phyloP scores from a whole-genome alignment of 2,888 invertebrate species.

The Tholera decimalis region DNA sequence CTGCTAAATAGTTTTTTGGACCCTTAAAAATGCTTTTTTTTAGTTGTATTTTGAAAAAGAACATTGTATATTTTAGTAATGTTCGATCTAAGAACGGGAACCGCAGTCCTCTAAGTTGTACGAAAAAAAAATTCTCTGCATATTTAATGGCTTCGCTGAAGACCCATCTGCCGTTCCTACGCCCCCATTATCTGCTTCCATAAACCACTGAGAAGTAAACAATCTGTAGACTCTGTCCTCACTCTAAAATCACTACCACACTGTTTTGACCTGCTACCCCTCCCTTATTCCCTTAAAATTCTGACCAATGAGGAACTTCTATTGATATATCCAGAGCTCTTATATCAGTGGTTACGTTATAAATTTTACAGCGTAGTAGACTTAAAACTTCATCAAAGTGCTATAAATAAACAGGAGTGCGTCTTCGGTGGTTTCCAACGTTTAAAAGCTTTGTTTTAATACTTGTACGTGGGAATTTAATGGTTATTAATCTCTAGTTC shows the following conservation, averaged over 20 bases:
- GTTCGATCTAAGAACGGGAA: too few species aligned
- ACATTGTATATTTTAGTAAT: too few species aligned
- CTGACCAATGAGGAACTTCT: constrained; percentile 14
- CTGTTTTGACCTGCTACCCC: constrained; percentile 65
- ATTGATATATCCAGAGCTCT: constrained; percentile 58
- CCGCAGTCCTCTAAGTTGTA: background rate
- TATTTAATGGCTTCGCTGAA: constrained; percentile 70
- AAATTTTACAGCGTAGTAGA: constrained; percentile 80
- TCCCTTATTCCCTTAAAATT: constrained; percentile 13
- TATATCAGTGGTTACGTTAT: constrained; percentile 68
- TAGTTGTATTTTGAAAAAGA: too few species aligned
- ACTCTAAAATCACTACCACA: constrained; percentile 76
- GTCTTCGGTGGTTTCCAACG: constrained; percentile 64
- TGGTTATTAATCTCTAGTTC: constrained; percentile 43
- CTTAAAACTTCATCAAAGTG: constrained; percentile 84
- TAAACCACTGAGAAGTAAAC: constrained; percentile 86
- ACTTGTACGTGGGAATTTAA: constrained; percentile 64
- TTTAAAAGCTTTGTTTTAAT: constrained; percentile 64
- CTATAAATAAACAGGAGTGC: constrained; percentile 79
- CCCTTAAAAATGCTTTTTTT: too few species aligned
- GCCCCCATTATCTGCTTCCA: constrained; percentile 84
- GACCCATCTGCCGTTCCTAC: constrained; percentile 84
- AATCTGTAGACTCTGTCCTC: constrained; percentile 82
- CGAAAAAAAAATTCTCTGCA: constrained; percentile 47
- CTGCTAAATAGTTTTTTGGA: too few species aligned